Percentiles rank a stretch among this genome's conserved stretches.
Evolutionary conservation across 1,140 invertebrate genomes (phyloP).

Genomic region (Trichomalopsis sarcophagae): DNA sequence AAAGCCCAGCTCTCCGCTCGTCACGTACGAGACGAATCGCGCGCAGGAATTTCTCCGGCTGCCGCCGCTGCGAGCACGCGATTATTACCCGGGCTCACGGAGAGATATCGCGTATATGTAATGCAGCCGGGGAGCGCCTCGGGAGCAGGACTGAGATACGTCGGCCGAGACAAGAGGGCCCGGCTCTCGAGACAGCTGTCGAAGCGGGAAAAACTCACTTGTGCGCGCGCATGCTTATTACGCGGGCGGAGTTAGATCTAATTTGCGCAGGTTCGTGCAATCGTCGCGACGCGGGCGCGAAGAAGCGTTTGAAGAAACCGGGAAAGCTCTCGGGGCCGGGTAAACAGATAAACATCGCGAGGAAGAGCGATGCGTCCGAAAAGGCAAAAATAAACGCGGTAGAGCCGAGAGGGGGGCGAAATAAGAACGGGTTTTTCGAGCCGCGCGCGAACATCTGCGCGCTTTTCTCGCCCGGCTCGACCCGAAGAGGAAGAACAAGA

Average conservation of each 20-base stretch:
- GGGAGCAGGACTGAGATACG: not conserved
- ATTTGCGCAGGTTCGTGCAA: too few relatives aligned
- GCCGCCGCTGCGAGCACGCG: not conserved
- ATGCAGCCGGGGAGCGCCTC: not conserved
- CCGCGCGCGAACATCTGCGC: slow-evolving; percentile 33
- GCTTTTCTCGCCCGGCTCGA: slow-evolving; percentile 9
- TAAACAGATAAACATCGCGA: slow-evolving; percentile 10
- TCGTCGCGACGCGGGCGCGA: too few relatives aligned
- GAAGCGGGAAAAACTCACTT: not conserved
- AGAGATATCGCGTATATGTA: not conserved
- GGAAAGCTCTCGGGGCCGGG: not conserved
- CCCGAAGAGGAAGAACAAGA: not conserved
- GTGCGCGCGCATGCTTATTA: not conserved
- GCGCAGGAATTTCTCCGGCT: slow-evolving; percentile 2
- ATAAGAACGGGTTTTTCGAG: slow-evolving; percentile 32
- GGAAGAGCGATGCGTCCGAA: not conserved
- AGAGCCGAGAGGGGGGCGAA: not conserved
- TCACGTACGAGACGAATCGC: slow-evolving; percentile 17
- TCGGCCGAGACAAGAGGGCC: not conserved
- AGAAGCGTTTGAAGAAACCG: not conserved
- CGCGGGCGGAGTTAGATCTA: too few relatives aligned
- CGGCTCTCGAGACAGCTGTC: not conserved
- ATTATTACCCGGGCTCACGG: not conserved
- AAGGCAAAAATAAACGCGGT: not conserved
- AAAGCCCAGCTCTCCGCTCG: not conserved